Percentiles rank a stretch among this genome's conserved stretches.
Conservation (phyloP, 2,888 invertebrate species). For the Cataglyphis cursor region DNA sequence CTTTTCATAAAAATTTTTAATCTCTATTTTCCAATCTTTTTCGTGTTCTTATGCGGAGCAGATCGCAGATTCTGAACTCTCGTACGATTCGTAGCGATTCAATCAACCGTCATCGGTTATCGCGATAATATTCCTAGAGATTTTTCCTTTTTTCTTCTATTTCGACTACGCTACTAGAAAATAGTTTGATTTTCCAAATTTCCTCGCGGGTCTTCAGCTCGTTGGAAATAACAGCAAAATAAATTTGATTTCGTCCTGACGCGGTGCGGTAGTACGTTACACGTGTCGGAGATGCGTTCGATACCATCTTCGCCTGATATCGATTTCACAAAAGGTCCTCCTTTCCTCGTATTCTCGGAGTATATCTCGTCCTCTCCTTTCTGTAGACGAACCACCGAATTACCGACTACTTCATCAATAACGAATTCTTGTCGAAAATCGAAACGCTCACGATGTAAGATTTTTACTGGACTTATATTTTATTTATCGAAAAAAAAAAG, state of each 20-base stretch:
- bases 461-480: neutral
- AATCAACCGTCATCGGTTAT: slow-evolving; percentile 59
- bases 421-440: slow-evolving; percentile 56
- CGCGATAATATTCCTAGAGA: slow-evolving; percentile 48
- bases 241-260: slow-evolving; percentile 83
- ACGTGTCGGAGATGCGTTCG: slow-evolving; percentile 84
- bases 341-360: slow-evolving; percentile 55
- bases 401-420: slow-evolving; percentile 74
- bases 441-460: slow-evolving; percentile 2
- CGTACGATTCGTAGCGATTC: slow-evolving; percentile 17
- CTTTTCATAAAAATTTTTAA: neutral
- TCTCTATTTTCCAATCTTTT: neutral
- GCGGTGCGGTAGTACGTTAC: slow-evolving; percentile 85
- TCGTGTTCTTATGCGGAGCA: neutral
- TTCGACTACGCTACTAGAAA: slow-evolving; percentile 50
- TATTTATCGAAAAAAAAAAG: slow-evolving; percentile 1
- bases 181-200: slow-evolving; percentile 74
- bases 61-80: slow-evolving; percentile 5
- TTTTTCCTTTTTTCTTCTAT: neutral
- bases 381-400: slow-evolving; percentile 77
- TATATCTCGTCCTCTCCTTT: slow-evolving; percentile 69
- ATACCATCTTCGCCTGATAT: slow-evolving; percentile 84
- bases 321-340: slow-evolving; percentile 85
- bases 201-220: slow-evolving; percentile 52
- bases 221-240: slow-evolving; percentile 81